Conservation (phyloP, 1,140 invertebrate species). For the Cydia strobilella region DNA sequence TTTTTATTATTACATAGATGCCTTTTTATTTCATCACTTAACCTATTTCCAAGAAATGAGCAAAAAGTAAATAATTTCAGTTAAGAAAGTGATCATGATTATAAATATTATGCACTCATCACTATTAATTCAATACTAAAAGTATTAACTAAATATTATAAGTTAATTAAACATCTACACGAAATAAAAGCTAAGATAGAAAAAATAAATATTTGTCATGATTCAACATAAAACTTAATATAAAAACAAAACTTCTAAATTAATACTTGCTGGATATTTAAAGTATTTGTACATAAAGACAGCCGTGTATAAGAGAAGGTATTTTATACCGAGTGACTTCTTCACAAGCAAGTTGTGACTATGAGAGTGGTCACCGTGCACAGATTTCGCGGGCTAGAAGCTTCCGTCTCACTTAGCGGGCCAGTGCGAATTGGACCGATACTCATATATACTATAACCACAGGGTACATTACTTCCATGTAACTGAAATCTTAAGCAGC, state of each 20-base stretch:
- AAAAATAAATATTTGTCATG: slow-evolving; percentile 76
- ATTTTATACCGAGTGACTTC: slow-evolving; percentile 55
- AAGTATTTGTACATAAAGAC: slow-evolving; percentile 67
- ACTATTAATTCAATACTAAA: slow-evolving; percentile 13
- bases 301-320: slow-evolving; percentile 53
- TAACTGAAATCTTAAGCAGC: too few species aligned
- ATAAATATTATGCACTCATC: slow-evolving; percentile 48
- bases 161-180: slow-evolving; percentile 32
- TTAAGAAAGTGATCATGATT: slow-evolving; percentile 31
- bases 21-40: slow-evolving; percentile 27
- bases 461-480: too few species aligned
- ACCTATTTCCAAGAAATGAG: slow-evolving; percentile 20
- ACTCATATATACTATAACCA: too few species aligned
- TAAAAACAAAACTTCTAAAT: slow-evolving; percentile 53
- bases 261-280: slow-evolving; percentile 54
- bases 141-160: slow-evolving; percentile 27
- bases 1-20: slow-evolving; percentile 12
- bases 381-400: too few species aligned
- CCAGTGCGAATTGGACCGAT: too few species aligned
- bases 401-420: too few species aligned
- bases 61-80: slow-evolving; percentile 20
- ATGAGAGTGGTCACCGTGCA: too few species aligned
- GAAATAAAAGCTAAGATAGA: slow-evolving; percentile 44
- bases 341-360: slow-evolving; percentile 20
- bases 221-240: slow-evolving; percentile 63